Evolutionary conservation across 1,140 invertebrate genomes (phyloP).

Genomic region (Portunus trituberculatus): DNA sequence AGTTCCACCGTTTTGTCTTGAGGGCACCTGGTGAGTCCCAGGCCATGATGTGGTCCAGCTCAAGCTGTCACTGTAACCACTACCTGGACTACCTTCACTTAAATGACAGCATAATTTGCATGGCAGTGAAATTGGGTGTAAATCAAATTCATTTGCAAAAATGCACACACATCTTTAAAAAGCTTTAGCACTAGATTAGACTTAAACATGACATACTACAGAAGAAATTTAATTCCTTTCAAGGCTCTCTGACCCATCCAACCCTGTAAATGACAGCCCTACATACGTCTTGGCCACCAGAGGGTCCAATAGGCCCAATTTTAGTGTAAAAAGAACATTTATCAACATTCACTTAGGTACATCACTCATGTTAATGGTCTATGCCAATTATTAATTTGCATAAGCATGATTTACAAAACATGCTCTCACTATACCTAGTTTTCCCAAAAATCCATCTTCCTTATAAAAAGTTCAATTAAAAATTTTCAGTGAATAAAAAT

Average conservation of each 20-base stretch:
- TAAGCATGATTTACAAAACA: neutral
- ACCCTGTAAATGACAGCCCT: neutral
- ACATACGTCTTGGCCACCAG: neutral
- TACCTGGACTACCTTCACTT: neutral
- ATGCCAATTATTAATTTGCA: neutral
- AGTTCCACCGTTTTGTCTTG: neutral
- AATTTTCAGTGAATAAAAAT: neutral
- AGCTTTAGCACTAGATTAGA: constrained; percentile 44
- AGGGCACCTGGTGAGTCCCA: neutral
- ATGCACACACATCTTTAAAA: constrained; percentile 60
- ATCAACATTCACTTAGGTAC: neutral
- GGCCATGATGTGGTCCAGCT: neutral
- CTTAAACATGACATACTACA: constrained; percentile 36
- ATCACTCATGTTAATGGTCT: neutral
- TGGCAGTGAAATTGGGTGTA: constrained; percentile 62
- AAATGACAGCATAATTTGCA: constrained; percentile 30
- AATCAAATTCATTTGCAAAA: constrained; percentile 50
- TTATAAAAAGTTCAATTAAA: constrained; percentile 1
- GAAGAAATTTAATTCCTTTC: neutral
- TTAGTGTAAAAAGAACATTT: neutral
- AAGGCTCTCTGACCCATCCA: constrained; percentile 11
- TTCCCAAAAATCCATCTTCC: neutral
- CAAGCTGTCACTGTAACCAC: too few relatives aligned
- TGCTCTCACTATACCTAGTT: neutral
- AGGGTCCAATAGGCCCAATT: neutral